A percentile compares a stretch with the other conserved stretches of the same genome.
Evolutionary conservation across 2,113 vertebrate genomes (phyloP).

Genomic region (Bothrops jararaca): DNA sequence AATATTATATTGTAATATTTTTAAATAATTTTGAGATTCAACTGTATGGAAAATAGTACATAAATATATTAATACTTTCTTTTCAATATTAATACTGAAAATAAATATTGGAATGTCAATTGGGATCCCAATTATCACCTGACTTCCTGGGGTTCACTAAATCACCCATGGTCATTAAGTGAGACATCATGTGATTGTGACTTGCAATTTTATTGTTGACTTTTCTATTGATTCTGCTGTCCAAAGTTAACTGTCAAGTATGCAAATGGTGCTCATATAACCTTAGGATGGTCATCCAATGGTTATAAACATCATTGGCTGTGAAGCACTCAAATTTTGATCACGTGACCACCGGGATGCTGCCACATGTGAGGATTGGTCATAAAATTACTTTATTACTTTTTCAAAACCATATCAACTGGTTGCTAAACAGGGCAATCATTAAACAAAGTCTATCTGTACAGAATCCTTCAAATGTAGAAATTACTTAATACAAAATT

Average conservation of each 20-base stretch:
- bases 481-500: slow-evolving; percentile 9
- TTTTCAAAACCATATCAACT: background rate
- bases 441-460: background rate
- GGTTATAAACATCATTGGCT: background rate
- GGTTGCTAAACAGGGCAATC: background rate
- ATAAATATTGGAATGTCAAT: background rate
- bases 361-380: background rate
- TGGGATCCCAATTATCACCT: background rate
- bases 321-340: background rate
- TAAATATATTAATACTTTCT: too few relatives aligned
- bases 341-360: background rate
- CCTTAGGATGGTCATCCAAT: background rate
- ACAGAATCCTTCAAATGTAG: background rate
- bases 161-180: background rate
- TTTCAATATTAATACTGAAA: background rate
- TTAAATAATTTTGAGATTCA: background rate
- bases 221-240: background rate
- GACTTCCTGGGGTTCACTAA: background rate
- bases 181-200: background rate
- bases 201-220: too few relatives aligned
- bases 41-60: too few relatives aligned
- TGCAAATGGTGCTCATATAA: background rate
- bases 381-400: background rate
- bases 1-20: background rate
- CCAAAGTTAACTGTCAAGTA: background rate